These are phyloP conservation scores for Argya squamiceps DNA, from an alignment of 2,797 vertebrate species.

Conservation along the genomic window DNA sequence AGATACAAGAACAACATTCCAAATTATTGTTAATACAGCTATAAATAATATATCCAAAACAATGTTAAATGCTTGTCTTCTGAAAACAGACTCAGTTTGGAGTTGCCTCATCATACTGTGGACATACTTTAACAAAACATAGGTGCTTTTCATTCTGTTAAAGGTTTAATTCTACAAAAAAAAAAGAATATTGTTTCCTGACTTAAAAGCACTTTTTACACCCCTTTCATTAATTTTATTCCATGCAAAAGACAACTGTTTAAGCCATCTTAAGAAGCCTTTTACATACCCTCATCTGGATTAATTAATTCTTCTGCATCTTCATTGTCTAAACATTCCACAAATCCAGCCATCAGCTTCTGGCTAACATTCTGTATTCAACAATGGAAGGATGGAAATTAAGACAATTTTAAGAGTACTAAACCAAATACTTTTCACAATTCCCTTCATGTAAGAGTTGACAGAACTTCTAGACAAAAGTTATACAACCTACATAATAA, in stretches of 20 bases:
- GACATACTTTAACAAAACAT: neutral
- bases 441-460: neutral
- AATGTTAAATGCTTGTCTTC: neutral
- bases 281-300: conserved; percentile 84
- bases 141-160: neutral
- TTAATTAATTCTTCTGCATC: conserved; percentile 91
- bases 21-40: neutral
- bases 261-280: neutral
- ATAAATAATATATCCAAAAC: neutral
- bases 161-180: neutral
- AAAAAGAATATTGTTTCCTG: neutral
- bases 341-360: conserved; percentile 96
- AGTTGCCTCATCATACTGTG: neutral
- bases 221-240: neutral
- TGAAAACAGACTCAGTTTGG: neutral
- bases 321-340: conserved; percentile 95
- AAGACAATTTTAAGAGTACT: neutral
- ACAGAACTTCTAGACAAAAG: neutral
- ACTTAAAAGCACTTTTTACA: neutral
- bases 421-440: neutral
- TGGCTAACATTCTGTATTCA: conserved; percentile 85
- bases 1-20: neutral
- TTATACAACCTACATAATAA: neutral
- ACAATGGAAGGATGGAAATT: neutral
- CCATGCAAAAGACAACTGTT: neutral